phyloP scores from a whole-genome alignment of 1,140 invertebrate genomes.

The Orchestia grillus region DNA sequence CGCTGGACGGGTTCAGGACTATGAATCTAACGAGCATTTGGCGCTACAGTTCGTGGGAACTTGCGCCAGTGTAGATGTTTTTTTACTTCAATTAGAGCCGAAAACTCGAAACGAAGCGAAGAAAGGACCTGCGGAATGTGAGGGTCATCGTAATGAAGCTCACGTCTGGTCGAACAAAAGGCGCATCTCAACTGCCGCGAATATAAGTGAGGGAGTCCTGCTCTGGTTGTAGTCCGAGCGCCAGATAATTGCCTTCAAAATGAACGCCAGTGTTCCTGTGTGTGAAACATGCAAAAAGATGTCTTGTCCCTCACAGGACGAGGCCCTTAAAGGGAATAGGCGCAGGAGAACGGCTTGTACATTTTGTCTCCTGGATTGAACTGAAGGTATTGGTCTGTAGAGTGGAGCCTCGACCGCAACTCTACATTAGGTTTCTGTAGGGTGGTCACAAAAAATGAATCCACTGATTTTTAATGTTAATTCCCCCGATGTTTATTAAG shows the following conservation, averaged over 20 bases:
- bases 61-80: neutral
- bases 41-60: neutral
- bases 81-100: neutral
- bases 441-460: too few species aligned
- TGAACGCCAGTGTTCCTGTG: neutral
- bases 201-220: neutral
- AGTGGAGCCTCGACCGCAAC: neutral
- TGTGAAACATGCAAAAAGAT: neutral
- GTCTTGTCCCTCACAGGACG: neutral
- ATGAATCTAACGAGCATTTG: neutral
- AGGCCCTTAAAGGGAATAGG: neutral
- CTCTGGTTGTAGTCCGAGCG: neutral
- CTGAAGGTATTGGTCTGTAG: neutral
- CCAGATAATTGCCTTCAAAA: neutral
- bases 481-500: too few species aligned
- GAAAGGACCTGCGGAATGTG: neutral
- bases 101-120: constrained; percentile 5
- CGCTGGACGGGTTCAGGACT: neutral
- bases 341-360: neutral
- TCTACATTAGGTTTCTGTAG: too few species aligned
- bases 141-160: constrained; percentile 16
- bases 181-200: neutral
- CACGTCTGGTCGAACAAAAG: neutral
- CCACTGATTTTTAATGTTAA: too few species aligned
- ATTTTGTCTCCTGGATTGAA: neutral